These are phyloP conservation scores for Vulpes vulpes DNA, from an alignment of 2,113 vertebrate genomes.

Conservation along the genomic window DNA sequence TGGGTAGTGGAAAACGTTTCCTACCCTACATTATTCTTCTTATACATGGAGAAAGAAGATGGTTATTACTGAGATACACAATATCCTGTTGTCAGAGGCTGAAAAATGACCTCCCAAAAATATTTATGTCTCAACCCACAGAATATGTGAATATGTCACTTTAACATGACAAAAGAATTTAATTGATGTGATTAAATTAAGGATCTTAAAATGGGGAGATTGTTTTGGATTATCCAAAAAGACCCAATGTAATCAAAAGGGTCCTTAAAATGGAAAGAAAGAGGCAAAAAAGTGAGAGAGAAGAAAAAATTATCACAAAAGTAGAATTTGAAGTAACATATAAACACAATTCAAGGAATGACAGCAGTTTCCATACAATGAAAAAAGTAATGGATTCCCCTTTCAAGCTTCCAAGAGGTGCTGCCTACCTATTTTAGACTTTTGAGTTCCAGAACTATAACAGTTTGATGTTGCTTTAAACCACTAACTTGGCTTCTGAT, in stretches of 20 bases:
- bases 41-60: not conserved
- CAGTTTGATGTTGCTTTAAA: not conserved
- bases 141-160: not conserved
- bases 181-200: not conserved
- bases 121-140: not conserved
- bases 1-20: not conserved
- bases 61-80: not conserved
- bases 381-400: not conserved
- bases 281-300: not conserved
- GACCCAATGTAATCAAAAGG: not conserved
- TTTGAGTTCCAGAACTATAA: not conserved
- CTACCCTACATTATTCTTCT: not conserved
- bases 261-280: not conserved
- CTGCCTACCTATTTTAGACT: not conserved
- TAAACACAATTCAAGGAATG: not conserved
- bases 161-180: not conserved
- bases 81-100: not conserved
- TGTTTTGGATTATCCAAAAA: not conserved
- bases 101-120: not conserved
- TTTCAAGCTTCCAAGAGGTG: not conserved
- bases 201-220: not conserved
- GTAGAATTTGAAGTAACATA: not conserved
- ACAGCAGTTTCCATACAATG: too few relatives aligned
- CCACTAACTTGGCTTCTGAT: not conserved
- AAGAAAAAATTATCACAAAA: not conserved